Evolutionary conservation across 2,888 invertebrate genomes (phyloP).

Genomic region (Idaea aversata): DNA sequence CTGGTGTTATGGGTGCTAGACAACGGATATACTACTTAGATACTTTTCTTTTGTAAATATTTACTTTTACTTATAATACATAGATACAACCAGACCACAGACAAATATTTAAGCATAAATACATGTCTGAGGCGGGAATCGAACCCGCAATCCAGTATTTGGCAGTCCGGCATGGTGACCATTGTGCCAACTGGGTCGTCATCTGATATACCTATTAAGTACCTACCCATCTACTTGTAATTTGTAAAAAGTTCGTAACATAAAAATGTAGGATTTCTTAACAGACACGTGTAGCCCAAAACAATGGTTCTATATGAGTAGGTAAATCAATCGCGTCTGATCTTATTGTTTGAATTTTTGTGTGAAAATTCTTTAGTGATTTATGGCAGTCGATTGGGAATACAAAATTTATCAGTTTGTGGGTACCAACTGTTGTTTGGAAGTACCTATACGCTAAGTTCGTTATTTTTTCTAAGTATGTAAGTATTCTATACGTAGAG

Average conservation of each 20-base stretch:
- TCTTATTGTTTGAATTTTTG: constrained; percentile 53
- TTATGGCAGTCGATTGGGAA: constrained; percentile 68
- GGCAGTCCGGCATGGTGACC: too few relatives aligned
- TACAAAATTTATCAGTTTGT: constrained; percentile 37
- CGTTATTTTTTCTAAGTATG: background rate
- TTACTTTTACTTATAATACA: too few relatives aligned
- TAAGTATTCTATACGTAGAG: background rate
- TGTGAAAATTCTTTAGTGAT: constrained; percentile 70
- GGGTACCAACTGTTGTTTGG: background rate
- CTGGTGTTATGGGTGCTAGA: too few relatives aligned
- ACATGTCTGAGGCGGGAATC: too few relatives aligned
- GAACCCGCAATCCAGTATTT: too few relatives aligned
- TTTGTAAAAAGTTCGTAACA: background rate
- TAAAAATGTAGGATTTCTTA: background rate
- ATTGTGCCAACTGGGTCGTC: too few relatives aligned
- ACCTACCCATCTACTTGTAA: background rate
- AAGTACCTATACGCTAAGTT: background rate
- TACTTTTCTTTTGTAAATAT: too few relatives aligned
- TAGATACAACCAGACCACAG: too few relatives aligned
- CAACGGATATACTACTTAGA: too few relatives aligned
- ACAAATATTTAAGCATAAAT: too few relatives aligned
- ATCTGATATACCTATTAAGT: too few relatives aligned
- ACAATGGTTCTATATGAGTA: constrained; percentile 8
- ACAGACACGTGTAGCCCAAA: background rate
- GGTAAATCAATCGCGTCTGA: constrained; percentile 34